Evolutionary conservation across 2,113 vertebrate genomes (phyloP), one percentile per base, ranked within the genome.

Genomic region (Prochilodus magdalenae): DNA sequence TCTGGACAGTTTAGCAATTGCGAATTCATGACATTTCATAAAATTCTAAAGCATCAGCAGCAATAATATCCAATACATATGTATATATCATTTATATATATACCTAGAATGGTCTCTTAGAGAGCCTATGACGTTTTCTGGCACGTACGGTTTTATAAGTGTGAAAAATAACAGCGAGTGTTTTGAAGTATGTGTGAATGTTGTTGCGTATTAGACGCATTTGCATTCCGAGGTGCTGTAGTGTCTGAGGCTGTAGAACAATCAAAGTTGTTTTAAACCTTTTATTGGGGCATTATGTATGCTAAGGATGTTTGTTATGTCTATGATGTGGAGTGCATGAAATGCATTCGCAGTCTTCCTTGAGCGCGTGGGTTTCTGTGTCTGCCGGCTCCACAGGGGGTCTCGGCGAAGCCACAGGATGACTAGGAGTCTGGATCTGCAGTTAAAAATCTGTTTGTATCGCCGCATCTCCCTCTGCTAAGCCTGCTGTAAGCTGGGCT

Each of bases 401-500:
- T 80, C 76, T 73, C 83, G 82, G 85, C 86, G 90, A 85, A 70
- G 75, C 87, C 83, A 75, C 83, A 78, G 82, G 88, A 89, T 89
- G 90, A 85, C 90, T 89, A 88, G 84, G 89, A 86, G 85, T 83
- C 81, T 86, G 86, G 86, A 91, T 87, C 83, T 87, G 88, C 88
- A 82, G 44, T 86, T 77, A 84, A 86, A 87, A 89, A 91, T 85
- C 88, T 73, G 79, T 65, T 79, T 82, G 40, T 77, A 76, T 89
- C 77, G 83, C 51, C 5, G 63, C 70, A 87, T 87, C 85, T 84
- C 84, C 79, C 66, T 79, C 80, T 77, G 24, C 88, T 91, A 85
- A 90, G 86, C 57, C 85, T 75, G 86, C 12, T 57, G 80, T 93
- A 90, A 91, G 89, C 90, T 89, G 90, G 84, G 89, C 91, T 90